Evolutionary conservation across 2,113 vertebrate species (phyloP).

Genomic region (Sylvilagus bachmani): DNA sequence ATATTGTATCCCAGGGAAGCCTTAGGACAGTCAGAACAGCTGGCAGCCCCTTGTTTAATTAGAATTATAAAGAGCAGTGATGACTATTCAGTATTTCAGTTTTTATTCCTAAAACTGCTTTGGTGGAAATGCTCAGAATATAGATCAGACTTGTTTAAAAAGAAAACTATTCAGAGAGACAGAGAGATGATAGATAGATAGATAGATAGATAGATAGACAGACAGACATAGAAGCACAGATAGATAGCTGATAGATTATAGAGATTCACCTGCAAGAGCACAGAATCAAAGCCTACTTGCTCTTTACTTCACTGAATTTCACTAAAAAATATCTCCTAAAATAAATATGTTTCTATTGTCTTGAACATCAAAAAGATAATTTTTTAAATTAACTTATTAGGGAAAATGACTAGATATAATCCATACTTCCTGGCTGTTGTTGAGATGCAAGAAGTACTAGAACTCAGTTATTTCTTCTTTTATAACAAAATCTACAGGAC

Average conservation of each 20-base stretch:
- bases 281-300: neutral
- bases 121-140: neutral
- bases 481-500: neutral
- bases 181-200: no score
- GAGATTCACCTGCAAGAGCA: neutral
- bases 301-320: conserved; percentile 14
- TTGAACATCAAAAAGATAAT: neutral
- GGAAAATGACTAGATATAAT: neutral
- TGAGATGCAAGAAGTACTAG: neutral
- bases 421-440: neutral
- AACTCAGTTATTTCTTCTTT: neutral
- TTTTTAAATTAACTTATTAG: conserved; percentile 46
- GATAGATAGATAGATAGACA: no score
- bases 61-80: conserved; percentile 48
- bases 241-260: no score
- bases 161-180: neutral
- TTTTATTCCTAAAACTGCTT: conserved; percentile 39
- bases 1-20: neutral
- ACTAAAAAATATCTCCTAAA: neutral
- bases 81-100: conserved; percentile 22
- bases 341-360: neutral
- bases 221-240: no score
- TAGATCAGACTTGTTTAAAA: neutral
- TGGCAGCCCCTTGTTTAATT: conserved; percentile 47
- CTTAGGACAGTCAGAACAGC: conserved; percentile 20